Conservation (phyloP, 2,113 vertebrate species). For the Podiceps cristatus region DNA sequence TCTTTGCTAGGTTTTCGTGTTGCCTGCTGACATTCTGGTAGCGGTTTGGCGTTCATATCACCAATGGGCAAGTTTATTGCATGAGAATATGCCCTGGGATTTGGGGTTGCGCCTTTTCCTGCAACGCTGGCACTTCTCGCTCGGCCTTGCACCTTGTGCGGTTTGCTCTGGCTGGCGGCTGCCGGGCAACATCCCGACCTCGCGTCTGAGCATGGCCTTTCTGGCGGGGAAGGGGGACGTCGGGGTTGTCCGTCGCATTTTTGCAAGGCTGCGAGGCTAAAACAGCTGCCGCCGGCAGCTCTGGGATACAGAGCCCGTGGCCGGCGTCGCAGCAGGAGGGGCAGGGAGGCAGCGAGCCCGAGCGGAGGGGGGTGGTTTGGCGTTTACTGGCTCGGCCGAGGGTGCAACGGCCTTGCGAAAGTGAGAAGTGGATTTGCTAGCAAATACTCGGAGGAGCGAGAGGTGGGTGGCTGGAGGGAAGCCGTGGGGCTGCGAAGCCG, state of each 20-base stretch:
- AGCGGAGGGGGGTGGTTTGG: background rate
- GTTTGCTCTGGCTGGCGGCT: background rate
- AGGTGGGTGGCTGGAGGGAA: background rate
- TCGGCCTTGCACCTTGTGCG: accelerated
- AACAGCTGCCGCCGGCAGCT: background rate
- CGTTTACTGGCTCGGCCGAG: background rate
- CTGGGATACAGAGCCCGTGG: background rate
- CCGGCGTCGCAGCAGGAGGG: background rate
- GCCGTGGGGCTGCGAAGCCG: background rate
- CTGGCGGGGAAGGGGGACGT: background rate
- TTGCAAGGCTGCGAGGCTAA: too few species aligned
- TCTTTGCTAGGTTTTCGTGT: background rate
- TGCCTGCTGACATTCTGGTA: background rate
- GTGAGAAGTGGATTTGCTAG: background rate
- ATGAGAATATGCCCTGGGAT: accelerated
- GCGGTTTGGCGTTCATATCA: accelerated
- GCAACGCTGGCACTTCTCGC: background rate
- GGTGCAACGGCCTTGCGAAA: too few species aligned
- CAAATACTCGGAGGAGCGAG: accelerated
- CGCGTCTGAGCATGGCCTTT: accelerated
- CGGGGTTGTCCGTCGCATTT: accelerated
- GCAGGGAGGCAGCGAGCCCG: background rate
- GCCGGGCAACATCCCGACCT: accelerated
- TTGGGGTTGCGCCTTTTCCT: background rate
- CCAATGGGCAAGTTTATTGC: background rate